Conservation (phyloP, 2,113 vertebrate genomes). For the Antechinus stuartii region DNA sequence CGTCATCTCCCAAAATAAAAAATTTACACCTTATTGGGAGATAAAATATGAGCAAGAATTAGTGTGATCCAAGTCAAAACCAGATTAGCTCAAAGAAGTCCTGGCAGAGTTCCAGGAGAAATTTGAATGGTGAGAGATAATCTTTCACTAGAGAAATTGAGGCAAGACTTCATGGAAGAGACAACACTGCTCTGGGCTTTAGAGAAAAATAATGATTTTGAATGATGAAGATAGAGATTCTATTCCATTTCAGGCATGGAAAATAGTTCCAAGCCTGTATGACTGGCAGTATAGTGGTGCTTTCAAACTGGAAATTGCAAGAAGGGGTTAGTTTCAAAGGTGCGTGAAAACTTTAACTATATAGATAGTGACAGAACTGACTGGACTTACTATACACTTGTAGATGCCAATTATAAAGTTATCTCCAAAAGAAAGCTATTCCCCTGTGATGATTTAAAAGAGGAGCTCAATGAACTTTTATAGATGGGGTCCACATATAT, state of each 20-base stretch:
- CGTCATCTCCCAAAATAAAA: not conserved
- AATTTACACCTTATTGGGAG: not conserved
- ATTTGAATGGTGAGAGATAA: not conserved
- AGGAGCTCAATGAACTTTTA: not conserved
- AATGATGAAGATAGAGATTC: not conserved
- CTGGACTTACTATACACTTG: not conserved
- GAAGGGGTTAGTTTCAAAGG: not conserved
- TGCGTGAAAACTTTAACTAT: not conserved
- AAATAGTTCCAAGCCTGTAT: not conserved
- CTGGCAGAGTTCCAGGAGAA: not conserved
- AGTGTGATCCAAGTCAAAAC: not conserved
- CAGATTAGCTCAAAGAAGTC: not conserved
- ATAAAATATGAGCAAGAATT: not conserved
- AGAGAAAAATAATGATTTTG: not conserved
- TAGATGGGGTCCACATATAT: not conserved
- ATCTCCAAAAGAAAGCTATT: not conserved
- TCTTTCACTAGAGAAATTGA: not conserved
- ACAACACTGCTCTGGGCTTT: not conserved
- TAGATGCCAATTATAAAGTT: not conserved
- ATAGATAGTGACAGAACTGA: not conserved
- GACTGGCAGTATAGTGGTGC: not conserved
- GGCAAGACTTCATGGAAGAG: not conserved
- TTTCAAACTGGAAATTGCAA: not conserved
- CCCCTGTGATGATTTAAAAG: not conserved
- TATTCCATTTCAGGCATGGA: not conserved